Evolutionary conservation across 2,113 vertebrate genomes (phyloP).

Genomic region (Phaetusa simplex): DNA sequence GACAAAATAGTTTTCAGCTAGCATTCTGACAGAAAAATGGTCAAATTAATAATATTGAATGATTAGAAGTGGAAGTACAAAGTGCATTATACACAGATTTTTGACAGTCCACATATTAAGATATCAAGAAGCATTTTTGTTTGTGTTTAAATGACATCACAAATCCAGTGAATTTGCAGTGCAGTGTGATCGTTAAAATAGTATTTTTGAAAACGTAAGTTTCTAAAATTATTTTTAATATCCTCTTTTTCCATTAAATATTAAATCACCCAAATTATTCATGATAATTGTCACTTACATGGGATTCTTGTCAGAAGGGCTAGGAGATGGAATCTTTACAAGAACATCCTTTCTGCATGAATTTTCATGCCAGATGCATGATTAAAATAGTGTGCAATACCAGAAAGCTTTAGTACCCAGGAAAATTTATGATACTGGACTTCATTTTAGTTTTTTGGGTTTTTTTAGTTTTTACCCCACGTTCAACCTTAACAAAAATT

Average conservation of each 20-base stretch:
- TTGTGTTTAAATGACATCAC: background rate
- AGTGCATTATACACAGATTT: background rate
- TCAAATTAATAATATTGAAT: background rate
- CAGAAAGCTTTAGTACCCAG: background rate
- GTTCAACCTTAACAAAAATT: background rate
- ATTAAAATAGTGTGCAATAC: background rate
- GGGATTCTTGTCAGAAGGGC: background rate
- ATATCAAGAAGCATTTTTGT: background rate
- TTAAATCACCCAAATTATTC: background rate
- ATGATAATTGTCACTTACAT: background rate
- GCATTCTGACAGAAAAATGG: background rate
- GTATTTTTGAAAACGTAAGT: background rate
- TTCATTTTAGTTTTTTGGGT: background rate
- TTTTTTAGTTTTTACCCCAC: background rate
- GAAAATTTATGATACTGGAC: background rate
- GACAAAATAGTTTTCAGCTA: background rate
- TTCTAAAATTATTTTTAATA: background rate
- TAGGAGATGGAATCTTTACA: background rate
- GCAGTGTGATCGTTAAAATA: background rate
- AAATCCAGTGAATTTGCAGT: background rate
- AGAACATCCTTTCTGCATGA: background rate
- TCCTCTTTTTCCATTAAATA: background rate
- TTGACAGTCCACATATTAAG: background rate
- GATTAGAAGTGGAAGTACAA: background rate
- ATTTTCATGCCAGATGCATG: background rate